phyloP scores from a whole-genome alignment of 1,140 invertebrate genomes.

The Leguminivora glycinivorella region DNA sequence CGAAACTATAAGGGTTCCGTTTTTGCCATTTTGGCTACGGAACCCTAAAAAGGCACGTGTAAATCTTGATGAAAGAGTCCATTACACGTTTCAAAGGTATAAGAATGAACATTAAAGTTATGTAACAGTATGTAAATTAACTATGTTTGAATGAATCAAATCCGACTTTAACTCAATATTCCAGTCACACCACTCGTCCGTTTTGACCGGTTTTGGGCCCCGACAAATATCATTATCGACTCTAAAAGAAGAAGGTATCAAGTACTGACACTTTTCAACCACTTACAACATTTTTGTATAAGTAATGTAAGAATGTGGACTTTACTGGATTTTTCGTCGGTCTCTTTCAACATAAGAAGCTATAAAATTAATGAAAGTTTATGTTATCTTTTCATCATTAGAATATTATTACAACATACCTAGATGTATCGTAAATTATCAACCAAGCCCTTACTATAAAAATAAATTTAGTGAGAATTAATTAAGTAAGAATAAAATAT shows the following conservation, averaged over 20 bases:
- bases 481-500: no score
- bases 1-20: no score
- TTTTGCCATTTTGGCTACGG: no score
- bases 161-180: slow-evolving; percentile 38
- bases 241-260: not conserved
- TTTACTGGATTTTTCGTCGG: slow-evolving; percentile 49
- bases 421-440: not conserved
- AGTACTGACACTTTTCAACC: not conserved
- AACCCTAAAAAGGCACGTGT: no score
- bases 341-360: not conserved
- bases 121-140: not conserved
- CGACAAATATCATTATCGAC: slow-evolving; percentile 30
- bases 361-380: slow-evolving; percentile 17
- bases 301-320: slow-evolving; percentile 47
- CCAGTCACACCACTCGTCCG: slow-evolving; percentile 59
- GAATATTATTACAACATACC: not conserved
- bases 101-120: not conserved
- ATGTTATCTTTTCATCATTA: not conserved
- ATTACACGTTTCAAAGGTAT: no score
- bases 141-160: not conserved
- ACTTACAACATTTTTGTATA: not conserved
- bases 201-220: slow-evolving; percentile 59
- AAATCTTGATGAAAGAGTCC: no score
- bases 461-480: not conserved
- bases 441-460: not conserved